Conservation (phyloP, 2,797 vertebrate genomes). For the Anguilla megastoma region DNA sequence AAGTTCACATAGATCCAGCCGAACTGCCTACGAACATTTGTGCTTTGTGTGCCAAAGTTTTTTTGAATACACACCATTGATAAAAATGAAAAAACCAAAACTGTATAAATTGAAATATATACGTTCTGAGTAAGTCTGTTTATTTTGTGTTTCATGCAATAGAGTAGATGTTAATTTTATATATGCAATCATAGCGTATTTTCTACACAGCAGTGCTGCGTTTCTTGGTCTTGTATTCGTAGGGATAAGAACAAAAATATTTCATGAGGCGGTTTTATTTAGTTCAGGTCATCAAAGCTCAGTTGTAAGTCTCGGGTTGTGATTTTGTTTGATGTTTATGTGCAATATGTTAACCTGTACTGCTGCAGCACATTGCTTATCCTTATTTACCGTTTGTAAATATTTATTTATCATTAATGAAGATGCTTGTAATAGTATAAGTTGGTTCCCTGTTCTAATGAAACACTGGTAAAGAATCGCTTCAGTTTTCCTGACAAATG, state of each 20-base stretch:
- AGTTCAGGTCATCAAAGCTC: not conserved
- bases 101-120: not conserved
- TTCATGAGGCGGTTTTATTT: not conserved
- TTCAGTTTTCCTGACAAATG: not conserved
- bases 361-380: not conserved
- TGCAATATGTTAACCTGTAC: not conserved
- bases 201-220: not conserved
- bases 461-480: not conserved
- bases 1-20: conserved; percentile 78
- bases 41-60: not conserved
- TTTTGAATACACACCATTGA: not conserved
- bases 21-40: not conserved
- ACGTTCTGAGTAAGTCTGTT: not conserved
- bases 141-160: not conserved
- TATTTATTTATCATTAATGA: conserved; percentile 28
- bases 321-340: not conserved
- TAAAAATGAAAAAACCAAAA: not conserved
- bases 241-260: not conserved
- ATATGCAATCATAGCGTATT: not conserved
- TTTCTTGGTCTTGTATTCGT: not conserved
- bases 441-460: not conserved
- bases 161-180: not conserved
- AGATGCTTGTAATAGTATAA: not conserved
- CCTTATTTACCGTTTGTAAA: conserved; percentile 12
- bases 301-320: not conserved